A percentile compares a stretch with the other conserved stretches of the same genome.
phyloP scores from a whole-genome alignment of 2,113 vertebrate species.

The Xyrauchen texanus region DNA sequence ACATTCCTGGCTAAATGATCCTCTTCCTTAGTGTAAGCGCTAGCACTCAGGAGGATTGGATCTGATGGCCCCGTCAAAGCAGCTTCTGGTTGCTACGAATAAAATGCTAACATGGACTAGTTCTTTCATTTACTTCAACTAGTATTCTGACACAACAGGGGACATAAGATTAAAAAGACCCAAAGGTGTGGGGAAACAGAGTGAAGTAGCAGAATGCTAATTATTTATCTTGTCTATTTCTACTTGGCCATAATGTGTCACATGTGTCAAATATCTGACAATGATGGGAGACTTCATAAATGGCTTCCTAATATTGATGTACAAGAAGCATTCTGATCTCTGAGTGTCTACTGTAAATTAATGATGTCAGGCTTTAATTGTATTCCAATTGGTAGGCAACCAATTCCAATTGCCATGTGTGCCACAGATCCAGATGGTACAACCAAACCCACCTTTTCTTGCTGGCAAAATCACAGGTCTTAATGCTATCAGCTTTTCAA shows the following conservation, averaged over 20 bases:
- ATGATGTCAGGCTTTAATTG: slow-evolving; percentile 41
- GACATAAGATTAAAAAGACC: not conserved
- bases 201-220: not conserved
- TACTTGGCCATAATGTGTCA: not conserved
- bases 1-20: slow-evolving; percentile 64
- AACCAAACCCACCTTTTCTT: slow-evolving; percentile 71
- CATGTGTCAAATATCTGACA: slow-evolving; percentile 7
- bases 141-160: slow-evolving; percentile 2
- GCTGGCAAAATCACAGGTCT: slow-evolving; percentile 78
- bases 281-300: slow-evolving; percentile 13
- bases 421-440: slow-evolving; percentile 57
- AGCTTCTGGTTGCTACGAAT: slow-evolving; percentile 28
- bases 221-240: not conserved
- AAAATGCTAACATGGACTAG: slow-evolving; percentile 39
- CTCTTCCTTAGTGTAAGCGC: slow-evolving; percentile 55
- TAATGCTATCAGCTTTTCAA: slow-evolving; percentile 68
- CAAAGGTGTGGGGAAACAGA: not conserved
- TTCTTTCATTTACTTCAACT: slow-evolving; percentile 35
- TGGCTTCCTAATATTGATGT: slow-evolving; percentile 22
- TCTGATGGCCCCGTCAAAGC: slow-evolving; percentile 67
- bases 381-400: slow-evolving; percentile 42
- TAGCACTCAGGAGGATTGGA: slow-evolving; percentile 61
- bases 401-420: slow-evolving; percentile 46
- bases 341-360: slow-evolving; percentile 32
- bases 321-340: not conserved